Percentiles rank a stretch among this genome's conserved stretches.
Evolutionary conservation across 2,888 invertebrate species (phyloP).

Genomic region (Smittia sp.): DNA sequence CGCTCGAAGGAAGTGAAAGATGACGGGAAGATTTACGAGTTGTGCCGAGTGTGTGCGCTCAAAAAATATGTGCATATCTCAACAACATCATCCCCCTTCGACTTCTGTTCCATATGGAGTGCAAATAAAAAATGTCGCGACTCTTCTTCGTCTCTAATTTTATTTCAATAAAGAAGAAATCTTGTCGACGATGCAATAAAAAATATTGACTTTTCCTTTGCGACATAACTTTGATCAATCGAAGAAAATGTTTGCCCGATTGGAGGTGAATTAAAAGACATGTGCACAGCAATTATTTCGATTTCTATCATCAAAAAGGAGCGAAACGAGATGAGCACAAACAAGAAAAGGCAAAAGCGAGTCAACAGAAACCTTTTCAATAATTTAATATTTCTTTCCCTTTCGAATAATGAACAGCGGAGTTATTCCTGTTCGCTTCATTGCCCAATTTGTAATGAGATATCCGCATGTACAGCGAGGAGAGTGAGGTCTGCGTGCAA

Average conservation of each 20-base stretch:
- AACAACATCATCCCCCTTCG: background rate
- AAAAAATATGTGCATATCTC: background rate
- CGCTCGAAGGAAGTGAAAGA: background rate
- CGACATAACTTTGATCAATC: background rate
- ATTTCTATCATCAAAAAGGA: slow-evolving; percentile 2
- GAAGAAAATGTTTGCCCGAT: background rate
- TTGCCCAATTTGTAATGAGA: slow-evolving; percentile 16
- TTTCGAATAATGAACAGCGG: background rate
- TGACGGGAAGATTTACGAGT: slow-evolving; percentile 4
- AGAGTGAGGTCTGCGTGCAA: background rate
- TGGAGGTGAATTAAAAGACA: background rate
- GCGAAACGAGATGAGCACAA: background rate
- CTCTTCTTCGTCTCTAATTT: background rate
- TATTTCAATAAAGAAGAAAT: slow-evolving; percentile 1
- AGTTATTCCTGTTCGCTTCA: background rate
- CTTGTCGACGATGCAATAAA: background rate
- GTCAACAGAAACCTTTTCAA: slow-evolving; percentile 12
- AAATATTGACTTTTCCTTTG: background rate
- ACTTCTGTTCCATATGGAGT: background rate
- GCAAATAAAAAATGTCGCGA: slow-evolving; percentile 3
- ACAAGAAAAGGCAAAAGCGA: background rate
- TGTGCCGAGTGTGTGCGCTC: background rate
- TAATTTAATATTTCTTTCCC: background rate
- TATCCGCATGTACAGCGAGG: background rate
- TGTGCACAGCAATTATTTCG: slow-evolving; percentile 4